These are phyloP conservation scores for Odontesthes bonariensis DNA, from an alignment of 2,113 vertebrate genomes.

Conservation along the genomic window DNA sequence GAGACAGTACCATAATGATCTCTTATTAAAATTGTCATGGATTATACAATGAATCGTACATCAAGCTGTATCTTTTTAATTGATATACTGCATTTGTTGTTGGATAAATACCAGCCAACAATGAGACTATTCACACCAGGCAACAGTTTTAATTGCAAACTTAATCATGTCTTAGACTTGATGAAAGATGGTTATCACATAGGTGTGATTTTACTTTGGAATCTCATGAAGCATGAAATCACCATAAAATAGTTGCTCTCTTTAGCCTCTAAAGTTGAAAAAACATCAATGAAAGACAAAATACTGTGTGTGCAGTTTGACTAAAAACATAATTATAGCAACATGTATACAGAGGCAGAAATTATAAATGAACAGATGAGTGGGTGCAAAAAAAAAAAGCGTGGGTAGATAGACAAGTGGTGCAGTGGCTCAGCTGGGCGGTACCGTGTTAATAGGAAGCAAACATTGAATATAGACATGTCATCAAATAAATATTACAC, in stretches of 20 bases:
- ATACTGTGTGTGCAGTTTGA: background rate
- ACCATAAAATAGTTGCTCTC: background rate
- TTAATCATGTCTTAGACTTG: background rate
- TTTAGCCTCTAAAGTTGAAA: background rate
- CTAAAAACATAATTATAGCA: background rate
- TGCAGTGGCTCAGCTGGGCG: background rate
- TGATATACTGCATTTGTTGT: too few relatives aligned
- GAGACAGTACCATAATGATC: too few relatives aligned
- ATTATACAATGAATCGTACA: too few relatives aligned
- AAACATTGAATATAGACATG: constrained; percentile 2
- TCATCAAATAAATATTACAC: constrained; percentile 56
- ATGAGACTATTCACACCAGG: background rate
- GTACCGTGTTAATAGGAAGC: background rate
- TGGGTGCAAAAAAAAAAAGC: background rate
- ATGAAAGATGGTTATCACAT: background rate
- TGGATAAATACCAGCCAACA: background rate
- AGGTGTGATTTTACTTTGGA: background rate
- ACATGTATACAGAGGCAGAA: background rate
- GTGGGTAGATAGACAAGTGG: background rate
- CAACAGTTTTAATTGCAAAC: background rate
- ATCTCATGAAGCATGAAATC: background rate
- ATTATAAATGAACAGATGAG: background rate
- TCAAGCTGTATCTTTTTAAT: too few relatives aligned
- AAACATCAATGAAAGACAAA: background rate
- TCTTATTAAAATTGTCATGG: too few relatives aligned